These are phyloP conservation scores for Steinernema hermaphroditum DNA, from an alignment of 2,888 invertebrate species.

Conservation along the genomic window DNA sequence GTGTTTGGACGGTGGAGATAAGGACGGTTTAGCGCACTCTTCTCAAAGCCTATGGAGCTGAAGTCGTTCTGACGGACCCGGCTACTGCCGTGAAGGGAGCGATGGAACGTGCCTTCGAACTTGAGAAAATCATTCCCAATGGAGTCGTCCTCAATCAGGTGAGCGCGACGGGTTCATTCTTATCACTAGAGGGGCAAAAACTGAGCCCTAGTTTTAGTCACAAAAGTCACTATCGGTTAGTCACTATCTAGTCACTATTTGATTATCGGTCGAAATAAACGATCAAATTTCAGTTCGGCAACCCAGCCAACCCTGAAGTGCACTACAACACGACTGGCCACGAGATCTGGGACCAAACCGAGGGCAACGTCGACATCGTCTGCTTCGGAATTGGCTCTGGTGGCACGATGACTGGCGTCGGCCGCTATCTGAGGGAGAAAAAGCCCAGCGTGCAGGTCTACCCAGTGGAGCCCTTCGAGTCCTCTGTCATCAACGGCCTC, in stretches of 20 bases:
- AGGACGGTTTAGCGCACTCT: constrained; percentile 50
- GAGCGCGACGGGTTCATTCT: too few species aligned
- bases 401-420: neutral
- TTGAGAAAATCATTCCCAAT: constrained; percentile 51
- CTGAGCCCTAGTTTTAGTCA: too few species aligned
- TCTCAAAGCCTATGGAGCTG: constrained; percentile 62
- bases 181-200: too few species aligned
- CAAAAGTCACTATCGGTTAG: too few species aligned
- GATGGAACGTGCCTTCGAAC: constrained; percentile 49
- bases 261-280: neutral
- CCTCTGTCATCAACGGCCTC: constrained; percentile 55
- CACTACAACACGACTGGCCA: constrained; percentile 61
- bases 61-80: constrained; percentile 52
- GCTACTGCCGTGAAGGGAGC: constrained; percentile 56
- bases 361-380: constrained; percentile 47
- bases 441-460: neutral
- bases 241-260: neutral
- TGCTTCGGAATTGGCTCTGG: constrained; percentile 29
- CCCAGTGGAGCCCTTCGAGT: constrained; percentile 56
- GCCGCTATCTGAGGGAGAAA: neutral
- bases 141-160: constrained; percentile 41
- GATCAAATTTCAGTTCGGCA: constrained; percentile 48
- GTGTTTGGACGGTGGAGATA: neutral
- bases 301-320: constrained; percentile 54
- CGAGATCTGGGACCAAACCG: constrained; percentile 60